Conservation (phyloP, 2,888 invertebrate species). For the Pristionchus japonicus region DNA sequence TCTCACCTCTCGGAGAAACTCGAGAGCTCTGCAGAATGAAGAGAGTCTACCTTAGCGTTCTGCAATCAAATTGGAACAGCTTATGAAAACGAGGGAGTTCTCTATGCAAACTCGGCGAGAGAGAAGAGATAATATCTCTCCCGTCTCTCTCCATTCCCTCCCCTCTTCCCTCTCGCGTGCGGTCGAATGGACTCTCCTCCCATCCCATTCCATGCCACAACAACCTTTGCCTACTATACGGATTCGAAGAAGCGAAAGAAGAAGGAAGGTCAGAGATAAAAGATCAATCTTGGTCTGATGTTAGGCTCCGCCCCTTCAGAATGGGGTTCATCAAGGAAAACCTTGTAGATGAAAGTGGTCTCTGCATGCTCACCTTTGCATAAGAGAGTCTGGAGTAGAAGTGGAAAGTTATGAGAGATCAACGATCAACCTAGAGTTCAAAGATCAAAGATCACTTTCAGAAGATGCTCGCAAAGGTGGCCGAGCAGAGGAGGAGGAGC, state of each 20-base stretch:
- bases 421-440: too few relatives aligned
- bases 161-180: background rate
- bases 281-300: too few relatives aligned
- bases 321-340: too few relatives aligned
- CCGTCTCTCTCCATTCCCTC: background rate
- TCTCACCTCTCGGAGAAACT: too few relatives aligned
- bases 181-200: conserved; percentile 18
- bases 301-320: too few relatives aligned
- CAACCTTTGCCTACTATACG: background rate
- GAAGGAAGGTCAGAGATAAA: conserved; percentile 6
- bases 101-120: conserved; percentile 14
- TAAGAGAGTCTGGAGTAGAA: too few relatives aligned
- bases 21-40: too few relatives aligned
- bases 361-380: too few relatives aligned
- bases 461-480: background rate
- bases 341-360: too few relatives aligned
- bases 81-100: background rate
- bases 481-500: background rate
- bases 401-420: too few relatives aligned
- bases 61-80: conserved; percentile 2
- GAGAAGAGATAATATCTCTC: background rate
- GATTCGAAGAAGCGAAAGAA: background rate
- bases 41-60: too few relatives aligned
- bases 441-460: background rate
- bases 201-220: conserved; percentile 28